These are phyloP conservation scores for Astur gentilis DNA, from an alignment of 2,113 vertebrate species.

Conservation along the genomic window DNA sequence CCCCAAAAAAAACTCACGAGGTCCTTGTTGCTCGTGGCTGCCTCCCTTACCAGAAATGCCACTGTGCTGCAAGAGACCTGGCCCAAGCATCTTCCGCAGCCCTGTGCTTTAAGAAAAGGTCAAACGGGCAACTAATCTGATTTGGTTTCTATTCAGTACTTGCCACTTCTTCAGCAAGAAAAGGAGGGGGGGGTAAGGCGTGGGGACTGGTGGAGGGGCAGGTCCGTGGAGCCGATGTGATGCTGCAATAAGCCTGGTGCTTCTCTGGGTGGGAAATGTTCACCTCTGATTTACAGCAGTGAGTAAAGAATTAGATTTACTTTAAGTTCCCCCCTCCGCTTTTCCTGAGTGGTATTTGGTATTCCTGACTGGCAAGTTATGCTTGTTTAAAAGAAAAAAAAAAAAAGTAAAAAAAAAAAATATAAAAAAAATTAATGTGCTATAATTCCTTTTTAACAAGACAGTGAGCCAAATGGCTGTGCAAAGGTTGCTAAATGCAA, in stretches of 20 bases:
- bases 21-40: rapidly evolving
- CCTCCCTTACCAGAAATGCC: background rate
- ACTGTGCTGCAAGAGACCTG: background rate
- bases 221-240: rapidly evolving
- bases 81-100: background rate
- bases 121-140: background rate
- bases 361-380: background rate
- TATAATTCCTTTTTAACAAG: background rate
- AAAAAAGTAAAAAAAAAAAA: background rate
- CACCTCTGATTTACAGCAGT: background rate
- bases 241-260: background rate
- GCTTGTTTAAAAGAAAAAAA: background rate
- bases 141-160: background rate
- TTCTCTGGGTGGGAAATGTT: background rate
- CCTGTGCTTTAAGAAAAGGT: background rate
- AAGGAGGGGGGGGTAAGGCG: background rate
- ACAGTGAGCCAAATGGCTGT: background rate
- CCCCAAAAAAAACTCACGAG: rapidly evolving
- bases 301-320: background rate
- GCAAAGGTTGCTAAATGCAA: constrained; percentile 45
- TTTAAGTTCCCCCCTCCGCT: rapidly evolving
- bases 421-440: background rate
- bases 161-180: background rate
- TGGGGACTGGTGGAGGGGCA: too few species aligned
- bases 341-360: background rate